Evolutionary conservation across 2,797 vertebrate genomes (phyloP), one percentile per base, ranked within the genome.

Genomic region (Centropyge bicolor): DNA sequence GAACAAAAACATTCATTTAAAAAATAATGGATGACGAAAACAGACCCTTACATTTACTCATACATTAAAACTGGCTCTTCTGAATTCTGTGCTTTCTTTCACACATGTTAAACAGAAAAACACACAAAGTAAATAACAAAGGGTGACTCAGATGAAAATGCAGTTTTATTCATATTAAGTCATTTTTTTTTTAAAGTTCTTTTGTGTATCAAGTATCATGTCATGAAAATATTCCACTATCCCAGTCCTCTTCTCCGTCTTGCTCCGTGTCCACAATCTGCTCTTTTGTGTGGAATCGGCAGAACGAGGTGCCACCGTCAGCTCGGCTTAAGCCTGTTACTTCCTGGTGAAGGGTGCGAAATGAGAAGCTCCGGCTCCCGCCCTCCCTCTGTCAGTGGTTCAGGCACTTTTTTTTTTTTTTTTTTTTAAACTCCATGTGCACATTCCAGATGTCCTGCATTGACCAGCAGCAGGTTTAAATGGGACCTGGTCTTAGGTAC

Each of bases 371-470:
- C 65, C 56, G 78, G 60, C 79, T 75, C 40, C 51, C 60, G 8
- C 49, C 22, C 63, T 46, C 65, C 31, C 45, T 74, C 64, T 63
- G 57, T 81, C 55, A 78, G 69, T 87, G 86, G 69, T 87, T 90
- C 89, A 90, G 88, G 76, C 85, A 87, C 86, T 89, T 88, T 85
- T 84, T 66, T 17, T 36, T 31, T 31, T 31, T 8, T 20, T 19
- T 20, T 48, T 0, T 60, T 70, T 62, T 27, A 6, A 38, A 40
- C 54, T 70, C 56, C 65, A 9, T 69, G 74, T 78, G 83, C 84
- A 89, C 91, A 92, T 93, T 93, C 90, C 86, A 89, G 75, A 86
- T 78, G 73, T 86, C 88, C 88, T 90, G 89, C 91, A 88, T 70
- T 91, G 86, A 87, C 90, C 89, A 88, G 87, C 86, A 90, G 89